Base-by-base conservation (phyloP, 1,140 invertebrate species). In the Amphibalanus amphitrite region DNA sequence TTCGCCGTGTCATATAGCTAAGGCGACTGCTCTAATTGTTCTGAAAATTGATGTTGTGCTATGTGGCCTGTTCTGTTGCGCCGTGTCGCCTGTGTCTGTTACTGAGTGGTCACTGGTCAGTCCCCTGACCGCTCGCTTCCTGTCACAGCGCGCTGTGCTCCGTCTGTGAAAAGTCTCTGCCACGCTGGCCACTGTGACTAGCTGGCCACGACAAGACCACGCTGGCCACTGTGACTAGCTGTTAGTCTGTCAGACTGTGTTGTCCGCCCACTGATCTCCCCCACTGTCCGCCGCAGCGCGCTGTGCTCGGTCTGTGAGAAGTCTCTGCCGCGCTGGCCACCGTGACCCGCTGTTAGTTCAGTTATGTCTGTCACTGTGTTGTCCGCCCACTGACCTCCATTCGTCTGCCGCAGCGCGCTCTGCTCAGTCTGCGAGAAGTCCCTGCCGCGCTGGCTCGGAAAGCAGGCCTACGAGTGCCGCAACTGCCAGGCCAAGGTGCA, bases 401-500 rank as follows among this genome's bases (percentile, higher is more conserved):
- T n/a, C 10, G 29, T 71, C 0, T 74, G 74, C 74, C 69, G 71
- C 74, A 89, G n/a, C n/a, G n/a, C 74, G 38, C 70, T 73, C 10
- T 94, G 92, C 80, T 85, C 90, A 79, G 89, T 93, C 0, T 94
- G 92, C 78, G 85, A 85, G 72, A 89, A 89, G 78, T 85, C 85
- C 71, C 83, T 94, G 76, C 86, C 89, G 28, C 83, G 90, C 76
- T 84, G 91, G 77, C 84, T 93, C 75, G 90, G 90, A 47, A 93
- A 93, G 79, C 90, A 94, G 80, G 93, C 92, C 69, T 97, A 97
- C 82, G 91, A 95, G 81, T 97, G 93, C 77, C 86, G 93, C 80
- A 92, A 95, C 81, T 96, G 93, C 81, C 83, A 85, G 72, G 81
- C 93, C 75, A 89, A 89, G 77, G 93, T 91, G 81, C 93, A 96